phyloP scores from a whole-genome alignment of 2,113 vertebrate genomes.

The Psittacula cyanocephala region DNA sequence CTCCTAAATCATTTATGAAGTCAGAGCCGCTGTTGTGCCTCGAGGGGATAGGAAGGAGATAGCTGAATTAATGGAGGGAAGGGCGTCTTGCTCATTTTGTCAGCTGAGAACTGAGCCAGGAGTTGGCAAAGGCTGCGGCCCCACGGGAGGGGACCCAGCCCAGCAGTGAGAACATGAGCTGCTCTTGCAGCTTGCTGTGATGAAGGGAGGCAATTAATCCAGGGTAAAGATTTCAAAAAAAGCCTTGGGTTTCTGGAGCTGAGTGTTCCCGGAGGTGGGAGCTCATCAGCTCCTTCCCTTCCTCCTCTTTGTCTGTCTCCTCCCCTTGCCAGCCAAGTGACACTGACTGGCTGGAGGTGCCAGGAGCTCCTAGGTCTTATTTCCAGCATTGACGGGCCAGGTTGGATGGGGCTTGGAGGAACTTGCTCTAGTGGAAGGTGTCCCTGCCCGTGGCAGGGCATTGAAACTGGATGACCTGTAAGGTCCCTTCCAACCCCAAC shows the following conservation, averaged over 20 bases:
- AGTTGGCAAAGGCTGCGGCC: not conserved
- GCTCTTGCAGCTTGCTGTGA: not conserved
- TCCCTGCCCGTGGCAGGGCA: not conserved
- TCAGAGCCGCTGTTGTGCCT: not conserved
- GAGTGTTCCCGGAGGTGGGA: not conserved
- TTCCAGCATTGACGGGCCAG: not conserved
- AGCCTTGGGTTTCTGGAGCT: not conserved
- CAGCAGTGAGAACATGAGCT: not conserved
- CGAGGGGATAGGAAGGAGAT: not conserved
- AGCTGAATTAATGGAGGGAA: not conserved
- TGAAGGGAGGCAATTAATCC: not conserved
- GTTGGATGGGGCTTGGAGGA: not conserved
- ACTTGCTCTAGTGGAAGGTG: not conserved
- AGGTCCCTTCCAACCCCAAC: not conserved
- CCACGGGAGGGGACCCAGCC: fast-evolving
- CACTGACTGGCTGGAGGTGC: not conserved
- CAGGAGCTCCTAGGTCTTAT: not conserved
- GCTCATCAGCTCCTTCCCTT: not conserved
- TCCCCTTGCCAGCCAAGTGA: fast-evolving
- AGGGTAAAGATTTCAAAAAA: not conserved
- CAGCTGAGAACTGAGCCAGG: not conserved
- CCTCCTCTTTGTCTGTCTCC: not conserved
- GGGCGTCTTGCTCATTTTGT: not conserved
- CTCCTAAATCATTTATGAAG: conserved; percentile 16
- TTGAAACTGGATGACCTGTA: not conserved